Base-by-base conservation (phyloP, 2,797 vertebrate genomes). In the Hoplostethus atlanticus region DNA sequence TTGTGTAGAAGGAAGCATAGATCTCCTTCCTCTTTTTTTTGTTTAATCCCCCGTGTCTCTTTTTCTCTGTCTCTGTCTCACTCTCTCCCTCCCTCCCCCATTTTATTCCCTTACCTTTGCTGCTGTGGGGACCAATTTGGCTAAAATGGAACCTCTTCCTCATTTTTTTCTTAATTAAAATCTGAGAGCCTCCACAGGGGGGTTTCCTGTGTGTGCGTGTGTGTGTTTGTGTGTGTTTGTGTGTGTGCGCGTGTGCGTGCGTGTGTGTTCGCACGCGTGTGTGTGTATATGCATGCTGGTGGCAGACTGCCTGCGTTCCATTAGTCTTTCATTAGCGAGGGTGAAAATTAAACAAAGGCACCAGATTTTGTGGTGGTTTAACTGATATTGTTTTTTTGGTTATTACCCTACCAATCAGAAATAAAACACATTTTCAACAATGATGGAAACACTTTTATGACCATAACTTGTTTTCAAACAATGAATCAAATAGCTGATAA, bases 81-180 rank as follows among this genome's bases (percentile, higher is more conserved):
- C 84, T 84, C 84, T 79, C 77, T 89, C 85, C 84, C 79, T 87
- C 87, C 81, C 88, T 87, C 76, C 71, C 87, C 90, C 90, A 85
- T 84, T 86, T 85, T 91, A 89, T 92, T 86, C 88, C 88, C 90
- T 83, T 89, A 88, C 91, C 91, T 92, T 91, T 84, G 85, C 89
- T 91, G 91, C 94, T 93, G 91, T 88, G 84, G 93, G 93, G 93
- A 95, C 93, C 93, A 94, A 95, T 94, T 93, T 94, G 90, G 93
- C 93, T 93, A 94, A 93, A 95, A 94, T 93, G 90, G 93, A 94
- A 92, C 90, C 94, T 93, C 92, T 95, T 94, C 88, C 92, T 95
- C 93, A 95, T 95, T 94, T 95, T 95, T 94, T 93, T 93, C 93
- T 95, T 94, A 95, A 95, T 95, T 94, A 95, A 95, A 95, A 94